Percentiles rank a stretch among this genome's conserved stretches.
phyloP scores from a whole-genome alignment of 2,888 invertebrate genomes.

The Acleris holmiana region DNA sequence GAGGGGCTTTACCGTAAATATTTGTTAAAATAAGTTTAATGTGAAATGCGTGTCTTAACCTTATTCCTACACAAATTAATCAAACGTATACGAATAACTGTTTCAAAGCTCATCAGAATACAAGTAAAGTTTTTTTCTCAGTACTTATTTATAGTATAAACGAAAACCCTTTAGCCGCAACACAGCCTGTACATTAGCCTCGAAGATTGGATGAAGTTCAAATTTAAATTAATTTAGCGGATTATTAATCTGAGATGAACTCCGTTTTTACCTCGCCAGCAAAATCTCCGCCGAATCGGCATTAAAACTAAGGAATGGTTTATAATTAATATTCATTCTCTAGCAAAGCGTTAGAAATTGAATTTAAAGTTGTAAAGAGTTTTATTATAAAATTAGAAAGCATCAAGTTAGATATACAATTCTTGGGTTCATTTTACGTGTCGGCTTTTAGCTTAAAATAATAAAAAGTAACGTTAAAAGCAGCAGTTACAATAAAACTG shows the following conservation, averaged over 20 bases:
- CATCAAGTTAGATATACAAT: neutral
- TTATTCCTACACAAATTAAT: too few relatives aligned
- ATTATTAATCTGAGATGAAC: slow-evolving; percentile 81
- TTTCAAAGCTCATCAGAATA: too few relatives aligned
- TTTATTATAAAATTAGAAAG: slow-evolving; percentile 1
- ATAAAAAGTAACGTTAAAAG: neutral
- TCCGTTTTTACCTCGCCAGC: slow-evolving; percentile 56
- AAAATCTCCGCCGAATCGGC: slow-evolving; percentile 47
- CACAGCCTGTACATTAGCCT: slow-evolving; percentile 59
- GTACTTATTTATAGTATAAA: slow-evolving; percentile 2
- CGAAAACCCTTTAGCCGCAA: neutral
- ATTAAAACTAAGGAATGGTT: slow-evolving; percentile 30
- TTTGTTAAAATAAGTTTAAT: too few relatives aligned
- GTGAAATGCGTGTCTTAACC: too few relatives aligned
- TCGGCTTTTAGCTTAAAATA: neutral
- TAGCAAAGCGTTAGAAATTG: slow-evolving; percentile 6
- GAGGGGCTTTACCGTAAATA: too few relatives aligned
- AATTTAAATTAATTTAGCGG: slow-evolving; percentile 78
- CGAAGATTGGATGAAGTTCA: slow-evolving; percentile 68
- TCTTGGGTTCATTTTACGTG: neutral
- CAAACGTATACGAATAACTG: too few relatives aligned
- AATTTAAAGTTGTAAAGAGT: slow-evolving; percentile 5
- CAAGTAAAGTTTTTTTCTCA: neutral
- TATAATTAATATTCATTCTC: slow-evolving; percentile 30
- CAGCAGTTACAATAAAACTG: too few relatives aligned